A percentile compares a stretch with the other conserved stretches of the same genome.
Evolutionary conservation across 2,888 invertebrate genomes (phyloP).

Genomic region (Euzetes globulus): DNA sequence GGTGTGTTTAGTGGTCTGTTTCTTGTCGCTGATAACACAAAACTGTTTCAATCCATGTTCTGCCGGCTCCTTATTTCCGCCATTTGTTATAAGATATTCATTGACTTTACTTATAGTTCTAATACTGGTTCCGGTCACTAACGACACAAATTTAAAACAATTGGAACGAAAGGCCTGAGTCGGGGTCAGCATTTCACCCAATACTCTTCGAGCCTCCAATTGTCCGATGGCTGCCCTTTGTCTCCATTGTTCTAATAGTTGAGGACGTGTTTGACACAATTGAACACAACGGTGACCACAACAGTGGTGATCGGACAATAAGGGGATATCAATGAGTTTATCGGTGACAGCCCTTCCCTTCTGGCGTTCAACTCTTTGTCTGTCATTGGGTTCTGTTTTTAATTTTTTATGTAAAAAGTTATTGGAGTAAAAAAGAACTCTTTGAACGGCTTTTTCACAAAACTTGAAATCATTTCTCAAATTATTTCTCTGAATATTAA

Average conservation of each 20-base stretch:
- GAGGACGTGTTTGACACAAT: constrained; percentile 43
- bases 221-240: constrained; percentile 45
- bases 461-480: constrained; percentile 44
- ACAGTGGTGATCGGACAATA: constrained; percentile 42
- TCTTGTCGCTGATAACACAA: constrained; percentile 39
- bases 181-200: constrained; percentile 48
- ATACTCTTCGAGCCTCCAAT: constrained; percentile 45
- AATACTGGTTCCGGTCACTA: constrained; percentile 46
- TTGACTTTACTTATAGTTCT: constrained; percentile 45
- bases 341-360: constrained; percentile 45
- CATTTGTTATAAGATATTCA: constrained; percentile 44
- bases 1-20: neutral
- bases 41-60: constrained; percentile 45
- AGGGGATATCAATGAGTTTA: constrained; percentile 43
- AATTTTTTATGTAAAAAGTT: constrained; percentile 48
- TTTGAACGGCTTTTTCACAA: constrained; percentile 47
- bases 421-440: constrained; percentile 47
- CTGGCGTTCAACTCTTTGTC: constrained; percentile 42
- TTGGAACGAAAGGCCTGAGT: constrained; percentile 45
- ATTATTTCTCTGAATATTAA: constrained; percentile 43
- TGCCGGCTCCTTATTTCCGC: constrained; percentile 45
- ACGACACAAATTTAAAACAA: constrained; percentile 46
- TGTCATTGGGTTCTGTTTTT: constrained; percentile 44
- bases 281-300: constrained; percentile 45
- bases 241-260: constrained; percentile 45